phyloP scores from a whole-genome alignment of 2,888 invertebrate genomes.

The Coronaproctus castanopsis region DNA sequence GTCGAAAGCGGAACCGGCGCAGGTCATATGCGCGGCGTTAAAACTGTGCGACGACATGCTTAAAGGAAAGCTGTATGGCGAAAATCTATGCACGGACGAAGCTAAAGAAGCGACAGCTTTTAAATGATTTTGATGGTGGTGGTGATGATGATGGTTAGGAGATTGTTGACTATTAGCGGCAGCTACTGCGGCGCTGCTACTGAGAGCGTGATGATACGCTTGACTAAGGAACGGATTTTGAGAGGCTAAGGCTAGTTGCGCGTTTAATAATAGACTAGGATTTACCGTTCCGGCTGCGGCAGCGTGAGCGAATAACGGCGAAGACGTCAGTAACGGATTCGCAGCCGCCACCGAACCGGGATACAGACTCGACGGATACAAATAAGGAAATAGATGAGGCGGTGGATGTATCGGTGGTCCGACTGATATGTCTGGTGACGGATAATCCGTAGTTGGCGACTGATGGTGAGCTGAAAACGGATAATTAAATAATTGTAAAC shows the following conservation, averaged over 20 bases:
- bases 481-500: background rate
- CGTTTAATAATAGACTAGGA: conserved; percentile 68
- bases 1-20: conserved; percentile 63
- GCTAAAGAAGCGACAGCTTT: conserved; percentile 31
- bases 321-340: conserved; percentile 42
- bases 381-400: conserved; percentile 69
- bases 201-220: conserved; percentile 12
- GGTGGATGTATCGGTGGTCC: conserved; percentile 86
- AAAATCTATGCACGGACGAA: conserved; percentile 58
- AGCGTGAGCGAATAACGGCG: conserved; percentile 14
- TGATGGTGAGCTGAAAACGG: conserved; percentile 5
- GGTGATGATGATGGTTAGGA: conserved; percentile 14
- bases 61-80: conserved; percentile 63
- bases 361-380: conserved; percentile 72
- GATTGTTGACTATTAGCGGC: conserved; percentile 20
- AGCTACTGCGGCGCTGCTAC: conserved; percentile 13
- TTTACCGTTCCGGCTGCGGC: conserved; percentile 30
- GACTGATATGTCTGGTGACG: conserved; percentile 79
- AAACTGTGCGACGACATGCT: conserved; percentile 25
- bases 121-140: conserved; percentile 26
- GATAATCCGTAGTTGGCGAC: conserved; percentile 36
- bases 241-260: conserved; percentile 67
- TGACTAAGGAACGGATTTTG: conserved; percentile 62
- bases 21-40: conserved; percentile 20
- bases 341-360: conserved; percentile 35